A percentile compares a stretch with the other conserved stretches of the same genome.
Evolutionary conservation across 2,113 vertebrate genomes (phyloP).

Genomic region (Merops nubicus): DNA sequence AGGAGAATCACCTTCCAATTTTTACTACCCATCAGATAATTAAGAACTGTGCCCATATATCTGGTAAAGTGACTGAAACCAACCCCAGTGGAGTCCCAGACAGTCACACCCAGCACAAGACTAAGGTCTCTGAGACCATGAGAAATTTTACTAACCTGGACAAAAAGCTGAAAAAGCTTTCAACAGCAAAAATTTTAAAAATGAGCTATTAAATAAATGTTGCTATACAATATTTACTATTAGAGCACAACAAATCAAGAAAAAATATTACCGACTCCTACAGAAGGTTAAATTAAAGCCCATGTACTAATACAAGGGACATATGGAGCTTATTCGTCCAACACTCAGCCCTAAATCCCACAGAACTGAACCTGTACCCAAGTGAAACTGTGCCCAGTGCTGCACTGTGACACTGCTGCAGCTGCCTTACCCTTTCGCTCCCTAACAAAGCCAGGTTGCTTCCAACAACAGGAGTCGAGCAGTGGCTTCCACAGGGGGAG

Average conservation of each 20-base stretch:
- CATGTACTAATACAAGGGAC: neutral
- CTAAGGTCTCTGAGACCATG: neutral
- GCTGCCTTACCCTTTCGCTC: slow-evolving; percentile 22
- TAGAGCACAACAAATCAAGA: neutral
- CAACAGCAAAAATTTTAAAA: neutral
- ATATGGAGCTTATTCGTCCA: neutral
- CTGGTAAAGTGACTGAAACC: neutral
- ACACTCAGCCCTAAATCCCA: neutral
- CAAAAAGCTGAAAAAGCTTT: neutral
- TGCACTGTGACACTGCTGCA: neutral
- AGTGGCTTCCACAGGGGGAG: slow-evolving; percentile 6
- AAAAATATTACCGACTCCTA: neutral
- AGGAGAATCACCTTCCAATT: neutral
- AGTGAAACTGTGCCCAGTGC: neutral
- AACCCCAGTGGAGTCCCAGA: neutral
- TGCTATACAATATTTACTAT: neutral
- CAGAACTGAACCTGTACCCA: neutral
- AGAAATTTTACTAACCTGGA: neutral
- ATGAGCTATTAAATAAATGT: neutral
- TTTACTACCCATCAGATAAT: neutral
- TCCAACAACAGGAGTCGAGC: neutral
- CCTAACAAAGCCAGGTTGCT: neutral
- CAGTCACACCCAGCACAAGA: neutral
- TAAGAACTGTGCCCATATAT: neutral
- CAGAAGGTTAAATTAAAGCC: neutral